A percentile compares a stretch with the other conserved stretches of the same genome.
Conservation (phyloP, 1,140 invertebrate genomes). For the Cydia amplana region DNA sequence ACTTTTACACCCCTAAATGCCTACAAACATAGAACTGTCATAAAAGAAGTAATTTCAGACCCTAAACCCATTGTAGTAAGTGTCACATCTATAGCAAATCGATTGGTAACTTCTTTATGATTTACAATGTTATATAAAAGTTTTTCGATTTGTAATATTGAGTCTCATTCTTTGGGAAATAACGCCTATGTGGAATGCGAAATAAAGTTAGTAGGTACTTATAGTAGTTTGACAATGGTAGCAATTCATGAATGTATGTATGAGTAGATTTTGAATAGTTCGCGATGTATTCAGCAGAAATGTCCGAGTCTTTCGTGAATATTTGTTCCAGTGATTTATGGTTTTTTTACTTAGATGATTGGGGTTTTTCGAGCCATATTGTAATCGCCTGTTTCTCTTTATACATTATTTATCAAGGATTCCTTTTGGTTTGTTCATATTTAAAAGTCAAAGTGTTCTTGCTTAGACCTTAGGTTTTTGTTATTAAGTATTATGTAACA, state of each 20-base stretch:
- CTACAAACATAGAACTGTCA: not conserved
- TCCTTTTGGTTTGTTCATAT: too few species aligned
- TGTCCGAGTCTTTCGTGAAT: conserved; percentile 6
- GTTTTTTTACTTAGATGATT: conserved; percentile 24
- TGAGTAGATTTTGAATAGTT: conserved; percentile 27
- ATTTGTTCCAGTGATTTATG: conserved; percentile 19
- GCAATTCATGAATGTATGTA: conserved; percentile 24
- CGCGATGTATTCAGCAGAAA: conserved; percentile 1
- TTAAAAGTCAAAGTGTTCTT: too few species aligned
- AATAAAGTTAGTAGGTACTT: not conserved
- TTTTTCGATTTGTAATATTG: not conserved
- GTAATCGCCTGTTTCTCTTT: conserved; percentile 15
- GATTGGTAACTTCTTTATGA: conserved; percentile 26
- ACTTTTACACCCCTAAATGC: conserved; percentile 15
- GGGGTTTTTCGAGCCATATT: conserved; percentile 13
- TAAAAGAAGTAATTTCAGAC: not conserved
- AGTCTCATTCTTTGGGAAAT: too few species aligned
- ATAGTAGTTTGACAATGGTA: conserved; percentile 22
- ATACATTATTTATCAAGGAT: conserved; percentile 12
- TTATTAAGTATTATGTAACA: too few species aligned
- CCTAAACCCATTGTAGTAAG: not conserved
- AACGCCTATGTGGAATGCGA: not conserved
- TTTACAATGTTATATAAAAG: not conserved
- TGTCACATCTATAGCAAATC: not conserved
- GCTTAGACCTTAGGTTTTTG: too few species aligned